Evolutionary conservation across 2,888 invertebrate genomes (phyloP).

Genomic region (Anorthoa munda): DNA sequence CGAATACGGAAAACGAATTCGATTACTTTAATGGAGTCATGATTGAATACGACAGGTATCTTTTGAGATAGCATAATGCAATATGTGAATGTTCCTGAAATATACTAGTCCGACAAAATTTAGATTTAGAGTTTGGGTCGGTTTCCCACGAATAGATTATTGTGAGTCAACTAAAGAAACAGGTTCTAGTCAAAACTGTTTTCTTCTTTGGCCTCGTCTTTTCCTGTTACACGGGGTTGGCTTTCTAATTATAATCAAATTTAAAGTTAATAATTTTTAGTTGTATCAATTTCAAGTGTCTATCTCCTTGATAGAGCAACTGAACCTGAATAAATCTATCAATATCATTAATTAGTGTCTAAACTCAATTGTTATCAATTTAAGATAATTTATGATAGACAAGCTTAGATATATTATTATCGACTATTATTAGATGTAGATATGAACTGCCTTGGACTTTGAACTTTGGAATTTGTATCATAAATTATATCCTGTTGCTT

Average conservation of each 20-base stretch:
- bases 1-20: too few relatives aligned
- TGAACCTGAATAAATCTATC: constrained; percentile 1
- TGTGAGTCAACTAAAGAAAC: not conserved
- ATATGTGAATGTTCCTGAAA: too few relatives aligned
- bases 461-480: constrained; percentile 5
- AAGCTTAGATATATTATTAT: not conserved
- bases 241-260: too few relatives aligned
- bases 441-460: constrained; percentile 12
- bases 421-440: not conserved
- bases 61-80: not conserved
- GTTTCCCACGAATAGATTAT: not conserved
- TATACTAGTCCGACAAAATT: too few relatives aligned
- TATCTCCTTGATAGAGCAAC: constrained; percentile 1
- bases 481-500: constrained; percentile 25
- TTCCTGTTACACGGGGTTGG: too few relatives aligned
- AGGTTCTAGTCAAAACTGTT: not conserved
- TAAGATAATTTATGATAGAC: constrained; percentile 15
- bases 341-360: not conserved
- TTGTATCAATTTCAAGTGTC: not conserved
- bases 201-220: too few relatives aligned
- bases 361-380: constrained; percentile 9
- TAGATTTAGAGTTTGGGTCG: too few relatives aligned
- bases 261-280: too few relatives aligned
- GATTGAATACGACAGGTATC: not conserved
- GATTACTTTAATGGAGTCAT: not conserved